These are phyloP conservation scores for Armadillidium nasatum DNA, from an alignment of 1,140 invertebrate species.

Conservation along the genomic window DNA sequence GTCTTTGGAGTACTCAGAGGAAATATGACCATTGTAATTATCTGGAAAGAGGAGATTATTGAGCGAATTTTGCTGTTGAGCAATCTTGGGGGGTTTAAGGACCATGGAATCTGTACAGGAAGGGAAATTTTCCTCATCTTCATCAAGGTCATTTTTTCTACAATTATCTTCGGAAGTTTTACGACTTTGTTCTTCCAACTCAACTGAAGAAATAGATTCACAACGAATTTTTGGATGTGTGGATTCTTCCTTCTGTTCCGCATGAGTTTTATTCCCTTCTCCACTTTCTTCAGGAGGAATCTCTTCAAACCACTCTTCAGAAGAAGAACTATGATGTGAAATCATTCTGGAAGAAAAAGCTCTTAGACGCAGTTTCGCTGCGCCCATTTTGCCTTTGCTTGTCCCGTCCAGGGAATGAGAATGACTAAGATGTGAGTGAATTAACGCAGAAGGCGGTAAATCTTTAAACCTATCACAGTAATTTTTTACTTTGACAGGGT, in stretches of 20 bases:
- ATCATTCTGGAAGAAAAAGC: neutral
- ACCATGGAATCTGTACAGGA: neutral
- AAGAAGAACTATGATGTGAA: neutral
- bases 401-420: neutral
- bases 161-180: no score
- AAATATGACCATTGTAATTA: neutral
- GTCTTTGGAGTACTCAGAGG: no score
- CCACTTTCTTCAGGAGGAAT: neutral
- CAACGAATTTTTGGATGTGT: neutral
- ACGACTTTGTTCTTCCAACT: no score
- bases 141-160: neutral
- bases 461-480: neutral
- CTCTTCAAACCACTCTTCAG: neutral
- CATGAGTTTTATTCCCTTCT: neutral
- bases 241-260: neutral
- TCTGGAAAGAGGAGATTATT: neutral
- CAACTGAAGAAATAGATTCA: no score
- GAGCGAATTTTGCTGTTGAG: neutral
- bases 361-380: neutral
- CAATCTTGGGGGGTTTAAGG: neutral
- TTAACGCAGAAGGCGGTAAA: neutral
- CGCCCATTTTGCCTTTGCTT: neutral
- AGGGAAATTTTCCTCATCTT: neutral
- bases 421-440: neutral
- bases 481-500: conserved; percentile 1